A percentile compares a stretch with the other conserved stretches of the same genome.
Conservation (phyloP, 2,797 vertebrate species). For the Sebastes steindachneri region DNA sequence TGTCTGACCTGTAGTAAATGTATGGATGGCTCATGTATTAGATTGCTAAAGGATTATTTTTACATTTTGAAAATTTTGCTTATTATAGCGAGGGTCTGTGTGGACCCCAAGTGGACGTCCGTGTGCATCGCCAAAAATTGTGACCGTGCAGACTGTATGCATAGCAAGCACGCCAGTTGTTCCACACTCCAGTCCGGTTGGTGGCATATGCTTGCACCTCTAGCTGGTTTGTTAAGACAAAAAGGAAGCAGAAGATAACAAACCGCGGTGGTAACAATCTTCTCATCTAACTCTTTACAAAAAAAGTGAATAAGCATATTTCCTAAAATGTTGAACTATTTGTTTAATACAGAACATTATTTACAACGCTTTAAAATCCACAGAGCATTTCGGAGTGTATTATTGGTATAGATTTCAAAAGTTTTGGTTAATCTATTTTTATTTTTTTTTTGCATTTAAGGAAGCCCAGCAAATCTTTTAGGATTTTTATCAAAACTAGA, state of each 20-base stretch:
- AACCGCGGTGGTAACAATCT: neutral
- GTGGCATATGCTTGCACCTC: no score
- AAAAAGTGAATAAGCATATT: neutral
- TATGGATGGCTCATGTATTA: neutral
- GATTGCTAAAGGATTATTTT: neutral
- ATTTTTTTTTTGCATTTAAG: neutral
- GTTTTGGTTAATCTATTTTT: neutral
- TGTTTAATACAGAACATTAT: neutral
- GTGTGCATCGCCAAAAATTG: no score
- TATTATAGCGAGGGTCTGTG: neutral
- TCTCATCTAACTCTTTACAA: neutral
- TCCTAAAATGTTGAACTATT: neutral
- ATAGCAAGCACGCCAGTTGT: no score
- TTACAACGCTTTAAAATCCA: neutral
- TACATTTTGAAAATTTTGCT: neutral
- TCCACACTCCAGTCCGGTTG: no score
- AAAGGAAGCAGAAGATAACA: no score
- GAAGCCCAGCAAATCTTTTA: neutral
- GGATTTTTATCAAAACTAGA: neutral
- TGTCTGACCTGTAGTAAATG: neutral
- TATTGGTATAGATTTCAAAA: neutral
- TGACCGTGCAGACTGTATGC: fast-evolving
- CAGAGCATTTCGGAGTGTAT: neutral
- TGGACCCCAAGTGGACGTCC: no score
- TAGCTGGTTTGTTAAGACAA: no score